Evolutionary conservation across 2,797 vertebrate genomes (phyloP).

Genomic region (Peromyscus aztecus): DNA sequence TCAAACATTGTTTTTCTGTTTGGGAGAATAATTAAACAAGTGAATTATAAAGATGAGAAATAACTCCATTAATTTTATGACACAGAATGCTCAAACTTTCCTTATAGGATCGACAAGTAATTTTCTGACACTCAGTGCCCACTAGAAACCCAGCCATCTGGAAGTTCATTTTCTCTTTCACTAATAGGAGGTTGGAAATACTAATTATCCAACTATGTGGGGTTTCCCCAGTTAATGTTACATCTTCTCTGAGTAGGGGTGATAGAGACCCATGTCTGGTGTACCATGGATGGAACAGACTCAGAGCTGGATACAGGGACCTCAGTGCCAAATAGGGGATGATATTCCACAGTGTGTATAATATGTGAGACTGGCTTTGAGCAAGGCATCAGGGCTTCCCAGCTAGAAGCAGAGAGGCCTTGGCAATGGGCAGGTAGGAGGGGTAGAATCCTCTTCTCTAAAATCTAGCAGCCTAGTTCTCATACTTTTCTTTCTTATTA

Average conservation of each 20-base stretch:
- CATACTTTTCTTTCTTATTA: neutral
- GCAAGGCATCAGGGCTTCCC: rapidly evolving
- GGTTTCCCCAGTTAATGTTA: neutral
- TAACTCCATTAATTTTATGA: neutral
- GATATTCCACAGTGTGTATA: rapidly evolving
- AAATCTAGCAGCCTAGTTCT: neutral
- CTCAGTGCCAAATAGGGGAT: neutral
- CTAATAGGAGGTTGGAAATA: neutral
- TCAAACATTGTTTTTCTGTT: slow-evolving; percentile 20
- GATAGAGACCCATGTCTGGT: rapidly evolving
- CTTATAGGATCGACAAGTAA: neutral
- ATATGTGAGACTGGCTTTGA: neutral
- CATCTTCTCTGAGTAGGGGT: neutral
- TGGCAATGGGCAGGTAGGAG: neutral
- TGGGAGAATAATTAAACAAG: slow-evolving; percentile 35
- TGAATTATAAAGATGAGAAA: slow-evolving; percentile 31
- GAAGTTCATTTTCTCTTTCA: neutral
- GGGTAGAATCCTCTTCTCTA: neutral
- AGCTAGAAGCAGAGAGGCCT: neutral
- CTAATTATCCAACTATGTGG: neutral
- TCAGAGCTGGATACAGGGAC: too few species aligned
- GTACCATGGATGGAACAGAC: neutral
- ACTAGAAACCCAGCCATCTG: neutral
- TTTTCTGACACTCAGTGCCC: neutral
- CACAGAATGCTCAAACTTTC: neutral